Base-by-base conservation (phyloP, 2,888 invertebrate genomes). In the Andrena fulva region DNA sequence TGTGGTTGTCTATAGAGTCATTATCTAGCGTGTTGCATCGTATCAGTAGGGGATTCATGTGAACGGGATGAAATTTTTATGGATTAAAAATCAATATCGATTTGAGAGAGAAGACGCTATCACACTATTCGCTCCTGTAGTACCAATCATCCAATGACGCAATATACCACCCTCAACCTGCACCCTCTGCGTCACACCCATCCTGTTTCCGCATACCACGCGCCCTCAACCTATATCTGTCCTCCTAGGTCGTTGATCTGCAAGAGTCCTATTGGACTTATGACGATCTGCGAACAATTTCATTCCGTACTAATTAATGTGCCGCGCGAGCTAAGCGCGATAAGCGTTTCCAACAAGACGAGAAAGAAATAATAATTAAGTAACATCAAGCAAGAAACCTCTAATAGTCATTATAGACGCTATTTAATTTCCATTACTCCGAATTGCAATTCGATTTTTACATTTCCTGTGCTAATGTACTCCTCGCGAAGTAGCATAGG, bases 171-270 rank as follows among this genome's bases (percentile, higher is more conserved):
- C 87, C 84, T 81, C 77, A 76, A 85, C 82, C 80, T 84, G 84
- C 86, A 85, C 82, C 84, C 85, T 85, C 76, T 77, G 83, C 87
- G 85, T 85, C 85, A 89, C 82, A 87, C 85, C 87, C 84, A 83
- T 87, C 79, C 84, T 77, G 85, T 77, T 89, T 89, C 85, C 85
- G 83, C 85, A 86, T 82, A 84, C 85, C 85, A 78, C 76, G 72
- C 84, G 84, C 72, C 82, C 86, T 83, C 84, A 82, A 82, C 87
- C 80, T 86, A 84, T 87, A 85, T 87, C 86, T 82, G 78, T 56
- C 78, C 77, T 82, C 83, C 76, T 83, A 84, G 88, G 89, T 89
- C 89, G 84, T 89, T 89, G 89, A 89, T 89, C 87, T 85, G 73
- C 56, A 66, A 75, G 63, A 33, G 31, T 73, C 35, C 68, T 77